Evolutionary conservation across 1,140 invertebrate genomes (phyloP).

Genomic region (Caenorhabditis tropicalis): DNA sequence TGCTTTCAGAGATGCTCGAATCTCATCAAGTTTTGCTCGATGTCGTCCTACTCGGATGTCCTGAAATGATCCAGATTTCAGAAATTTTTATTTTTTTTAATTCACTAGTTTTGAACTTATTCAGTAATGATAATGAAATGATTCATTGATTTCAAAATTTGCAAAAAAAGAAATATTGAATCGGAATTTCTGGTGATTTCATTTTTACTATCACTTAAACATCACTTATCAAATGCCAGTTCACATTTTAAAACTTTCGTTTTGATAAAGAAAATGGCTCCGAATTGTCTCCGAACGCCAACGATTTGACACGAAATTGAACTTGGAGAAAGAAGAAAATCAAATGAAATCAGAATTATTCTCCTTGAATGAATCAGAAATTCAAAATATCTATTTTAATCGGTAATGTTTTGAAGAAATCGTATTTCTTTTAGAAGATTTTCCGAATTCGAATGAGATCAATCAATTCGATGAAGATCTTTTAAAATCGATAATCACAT

Average conservation of each 20-base stretch:
- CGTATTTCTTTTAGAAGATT: too few species aligned
- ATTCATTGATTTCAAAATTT: neutral
- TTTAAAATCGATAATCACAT: conserved; percentile 1
- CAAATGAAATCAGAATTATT: neutral
- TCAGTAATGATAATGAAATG: neutral
- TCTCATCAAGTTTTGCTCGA: conserved; percentile 63
- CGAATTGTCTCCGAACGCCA: conserved; percentile 11
- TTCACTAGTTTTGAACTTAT: too few species aligned
- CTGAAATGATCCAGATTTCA: conserved; percentile 49
- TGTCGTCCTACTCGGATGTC: conserved; percentile 60
- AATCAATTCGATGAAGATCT: too few species aligned
- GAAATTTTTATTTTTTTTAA: too few species aligned
- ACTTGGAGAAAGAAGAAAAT: neutral
- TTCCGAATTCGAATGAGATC: too few species aligned
- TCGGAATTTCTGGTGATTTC: conserved; percentile 9
- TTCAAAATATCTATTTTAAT: too few species aligned
- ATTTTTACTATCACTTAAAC: neutral
- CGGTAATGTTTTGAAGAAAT: too few species aligned
- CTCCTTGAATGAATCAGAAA: too few species aligned
- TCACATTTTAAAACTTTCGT: neutral
- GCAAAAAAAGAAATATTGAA: neutral
- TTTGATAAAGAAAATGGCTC: neutral
- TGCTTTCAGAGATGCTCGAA: conserved; percentile 62
- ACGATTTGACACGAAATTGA: neutral
- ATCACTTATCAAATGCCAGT: conserved; percentile 17